Evolutionary conservation across 2,888 invertebrate species (phyloP), one percentile per base, ranked within the genome.

Genomic region (Folsomia candida): DNA sequence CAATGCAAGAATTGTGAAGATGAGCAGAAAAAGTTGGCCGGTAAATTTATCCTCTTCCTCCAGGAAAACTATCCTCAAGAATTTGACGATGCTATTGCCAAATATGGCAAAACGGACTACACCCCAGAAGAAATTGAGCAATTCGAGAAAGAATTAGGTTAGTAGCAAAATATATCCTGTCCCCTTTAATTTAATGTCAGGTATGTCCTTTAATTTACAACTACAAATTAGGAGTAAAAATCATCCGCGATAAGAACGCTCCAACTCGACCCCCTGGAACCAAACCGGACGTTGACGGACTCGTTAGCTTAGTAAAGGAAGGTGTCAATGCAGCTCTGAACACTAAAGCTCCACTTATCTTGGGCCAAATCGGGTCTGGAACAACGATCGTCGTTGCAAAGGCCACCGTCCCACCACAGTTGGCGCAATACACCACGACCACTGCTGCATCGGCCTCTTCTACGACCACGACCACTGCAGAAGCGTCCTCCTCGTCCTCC

Each of bases 61-160:
- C 74, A 74, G 58, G 28, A 24, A 6, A 70, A 66, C 26, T 74
- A 72, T n/a, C 72, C 74, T 37, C 72, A 74, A 61, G 74, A 74
- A 61, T 74, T 71, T 71, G 65, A 72, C 66, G 74, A 74, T 66
- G 74, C 69, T 22, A 68, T 74, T 2, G 69, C 67, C 51, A 74
- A 74, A 51, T 74, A 51, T 25, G 64, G 28, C 4, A 64, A 47
- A 18, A 47, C 47, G 57, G 37, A 58, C 6, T 68, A 71, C 66
- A 68, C 60, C 4, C 65, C 67, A 1, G 74, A 71, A 0, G 74
- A 74, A 37, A 63, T 69, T 0, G 22, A 29, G 25, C 58, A 61
- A 51, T 74, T 74, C 29, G 72, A 74, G 57, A 47, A 60, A 4
- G 72, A 74, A 58, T 62, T 74, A 29, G n/a, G n/a, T n/a, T n/a